Evolutionary conservation across 2,888 invertebrate genomes (phyloP).

Genomic region (Phortica okadai): DNA sequence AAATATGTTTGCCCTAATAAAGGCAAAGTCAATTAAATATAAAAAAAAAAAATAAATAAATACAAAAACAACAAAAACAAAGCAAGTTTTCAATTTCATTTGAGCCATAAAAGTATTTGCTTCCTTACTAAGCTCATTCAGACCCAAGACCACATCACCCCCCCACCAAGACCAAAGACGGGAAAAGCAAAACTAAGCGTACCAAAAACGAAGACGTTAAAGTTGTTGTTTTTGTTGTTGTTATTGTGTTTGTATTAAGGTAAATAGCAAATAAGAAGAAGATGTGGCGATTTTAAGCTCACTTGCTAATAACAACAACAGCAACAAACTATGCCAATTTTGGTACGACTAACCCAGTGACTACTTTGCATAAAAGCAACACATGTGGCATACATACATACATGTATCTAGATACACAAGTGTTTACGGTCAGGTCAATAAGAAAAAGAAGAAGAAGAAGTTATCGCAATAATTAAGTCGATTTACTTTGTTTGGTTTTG

Average conservation of each 20-base stretch:
- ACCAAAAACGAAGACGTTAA: not conserved
- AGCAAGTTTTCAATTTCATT: slow-evolving; percentile 20
- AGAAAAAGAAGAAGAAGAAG: too few species aligned
- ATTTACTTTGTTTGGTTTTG: too few species aligned
- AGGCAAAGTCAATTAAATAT: slow-evolving; percentile 23
- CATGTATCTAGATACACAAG: not conserved
- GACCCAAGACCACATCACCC: too few species aligned
- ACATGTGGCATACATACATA: too few species aligned
- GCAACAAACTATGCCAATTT: not conserved
- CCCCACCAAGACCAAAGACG: not conserved
- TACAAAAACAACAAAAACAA: not conserved
- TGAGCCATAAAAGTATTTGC: not conserved
- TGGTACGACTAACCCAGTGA: slow-evolving; percentile 24
- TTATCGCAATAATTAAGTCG: too few species aligned
- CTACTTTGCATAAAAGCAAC: slow-evolving; percentile 22
- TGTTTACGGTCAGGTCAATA: not conserved
- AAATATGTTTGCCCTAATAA: slow-evolving; percentile 22
- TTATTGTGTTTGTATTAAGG: not conserved
- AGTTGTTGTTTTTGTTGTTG: too few species aligned
- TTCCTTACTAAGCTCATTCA: not conserved
- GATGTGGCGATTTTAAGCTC: not conserved
- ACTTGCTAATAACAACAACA: slow-evolving; percentile 3
- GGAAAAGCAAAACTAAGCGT: not conserved
- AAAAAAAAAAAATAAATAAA: not conserved
- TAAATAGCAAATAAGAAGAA: not conserved